These are phyloP conservation scores for Archivesica marissinica DNA, from an alignment of 1,140 invertebrate genomes.

Conservation along the genomic window DNA sequence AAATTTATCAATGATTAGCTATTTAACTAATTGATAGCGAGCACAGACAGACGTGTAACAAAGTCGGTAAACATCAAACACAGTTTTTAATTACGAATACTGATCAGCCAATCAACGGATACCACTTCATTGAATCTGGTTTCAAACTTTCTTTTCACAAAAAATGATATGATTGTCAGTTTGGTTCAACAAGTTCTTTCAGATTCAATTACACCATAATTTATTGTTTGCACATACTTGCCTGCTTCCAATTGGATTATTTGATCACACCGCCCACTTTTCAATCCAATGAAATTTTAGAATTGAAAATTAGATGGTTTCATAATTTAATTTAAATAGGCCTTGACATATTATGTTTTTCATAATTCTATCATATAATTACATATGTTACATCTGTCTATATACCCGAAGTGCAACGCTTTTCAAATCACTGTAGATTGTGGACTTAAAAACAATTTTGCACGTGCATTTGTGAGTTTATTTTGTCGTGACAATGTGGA, in stretches of 20 bases:
- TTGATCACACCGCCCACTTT: slow-evolving; percentile 45
- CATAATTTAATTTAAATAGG: slow-evolving; percentile 23
- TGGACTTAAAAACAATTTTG: neutral
- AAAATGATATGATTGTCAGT: slow-evolving; percentile 42
- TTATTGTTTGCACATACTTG: slow-evolving; percentile 56
- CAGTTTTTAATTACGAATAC: slow-evolving; percentile 39
- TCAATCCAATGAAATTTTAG: slow-evolving; percentile 59
- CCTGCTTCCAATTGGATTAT: slow-evolving; percentile 53
- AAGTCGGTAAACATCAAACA: slow-evolving; percentile 56
- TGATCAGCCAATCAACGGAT: slow-evolving; percentile 23
- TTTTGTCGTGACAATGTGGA: slow-evolving; percentile 33
- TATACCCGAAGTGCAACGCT: neutral
- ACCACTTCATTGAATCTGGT: slow-evolving; percentile 5
- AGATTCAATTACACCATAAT: slow-evolving; percentile 57
- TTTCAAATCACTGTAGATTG: neutral
- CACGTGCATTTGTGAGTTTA: neutral
- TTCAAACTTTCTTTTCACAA: slow-evolving; percentile 21
- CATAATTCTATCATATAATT: neutral
- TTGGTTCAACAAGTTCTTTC: slow-evolving; percentile 2
- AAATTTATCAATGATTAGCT: slow-evolving; percentile 39
- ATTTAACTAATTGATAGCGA: slow-evolving; percentile 60
- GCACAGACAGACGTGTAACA: slow-evolving; percentile 31
- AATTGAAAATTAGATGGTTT: neutral
- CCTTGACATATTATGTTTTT: neutral
- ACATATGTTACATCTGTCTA: neutral